Evolutionary conservation across 1,140 invertebrate genomes (phyloP).

Genomic region (Listronotus oregonensis): DNA sequence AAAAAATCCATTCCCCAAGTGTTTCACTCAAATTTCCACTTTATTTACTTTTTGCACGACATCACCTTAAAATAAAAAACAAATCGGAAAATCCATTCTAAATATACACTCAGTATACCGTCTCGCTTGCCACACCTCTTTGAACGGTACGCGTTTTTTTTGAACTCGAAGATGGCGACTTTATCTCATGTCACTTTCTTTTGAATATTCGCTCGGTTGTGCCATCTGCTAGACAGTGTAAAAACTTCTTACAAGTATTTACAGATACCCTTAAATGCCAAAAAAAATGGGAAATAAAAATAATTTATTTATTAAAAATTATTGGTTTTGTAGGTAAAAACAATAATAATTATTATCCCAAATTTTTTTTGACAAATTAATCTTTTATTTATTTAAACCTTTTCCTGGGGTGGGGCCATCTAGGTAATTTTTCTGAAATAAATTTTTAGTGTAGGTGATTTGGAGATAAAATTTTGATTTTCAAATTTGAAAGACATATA

Average conservation of each 20-base stretch:
- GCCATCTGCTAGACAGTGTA: constrained; percentile 1
- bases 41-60: constrained; percentile 37
- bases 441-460: too few relatives aligned
- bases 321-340: too few relatives aligned
- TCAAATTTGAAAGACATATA: too few relatives aligned
- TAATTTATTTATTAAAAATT: too few relatives aligned
- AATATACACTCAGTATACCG: constrained; percentile 38
- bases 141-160: constrained; percentile 30
- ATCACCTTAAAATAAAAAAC: constrained; percentile 35
- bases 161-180: constrained; percentile 43
- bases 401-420: too few relatives aligned
- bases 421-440: too few relatives aligned
- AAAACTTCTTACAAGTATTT: not conserved
- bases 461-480: too few relatives aligned
- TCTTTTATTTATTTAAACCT: too few relatives aligned
- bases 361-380: too few relatives aligned
- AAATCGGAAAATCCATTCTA: constrained; percentile 38
- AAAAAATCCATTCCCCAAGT: constrained; percentile 24
- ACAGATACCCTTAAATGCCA: too few relatives aligned
- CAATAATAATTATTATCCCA: too few relatives aligned
- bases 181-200: constrained; percentile 19
- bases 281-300: too few relatives aligned
- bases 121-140: constrained; percentile 40
- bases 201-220: not conserved
- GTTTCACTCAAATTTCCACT: constrained; percentile 34